Percentiles rank a stretch among this genome's conserved stretches.
Evolutionary conservation across 2,113 vertebrate species (phyloP).

Genomic region (Mixornis gularis): DNA sequence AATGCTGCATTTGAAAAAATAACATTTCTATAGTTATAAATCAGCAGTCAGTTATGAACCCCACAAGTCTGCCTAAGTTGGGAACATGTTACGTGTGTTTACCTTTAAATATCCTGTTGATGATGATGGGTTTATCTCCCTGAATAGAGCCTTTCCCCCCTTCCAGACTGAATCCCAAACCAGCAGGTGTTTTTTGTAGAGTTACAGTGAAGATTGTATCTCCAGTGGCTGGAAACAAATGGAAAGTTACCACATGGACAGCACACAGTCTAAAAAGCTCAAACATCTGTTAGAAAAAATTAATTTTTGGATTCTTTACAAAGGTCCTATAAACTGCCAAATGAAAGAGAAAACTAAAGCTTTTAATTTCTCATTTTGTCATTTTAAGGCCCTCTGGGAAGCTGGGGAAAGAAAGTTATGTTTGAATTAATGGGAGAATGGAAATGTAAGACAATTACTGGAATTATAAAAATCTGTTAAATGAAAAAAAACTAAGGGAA

Average conservation of each 20-base stretch:
- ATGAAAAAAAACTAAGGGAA: background rate
- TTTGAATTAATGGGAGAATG: background rate
- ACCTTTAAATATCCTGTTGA: conserved; percentile 92
- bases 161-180: conserved; percentile 91
- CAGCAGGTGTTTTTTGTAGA: conserved; percentile 83
- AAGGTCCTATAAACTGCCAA: background rate
- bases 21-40: background rate
- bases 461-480: background rate
- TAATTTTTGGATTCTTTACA: background rate
- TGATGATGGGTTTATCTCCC: conserved; percentile 84
- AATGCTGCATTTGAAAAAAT: background rate
- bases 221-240: conserved; percentile 47
- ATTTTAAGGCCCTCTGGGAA: background rate
- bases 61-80: background rate
- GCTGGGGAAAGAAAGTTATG: background rate
- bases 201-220: conserved; percentile 60
- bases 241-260: background rate
- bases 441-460: background rate
- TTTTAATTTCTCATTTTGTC: background rate
- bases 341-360: background rate
- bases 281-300: background rate
- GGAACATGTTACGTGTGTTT: background rate
- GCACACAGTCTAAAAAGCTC: background rate
- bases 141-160: conserved; percentile 90
- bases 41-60: background rate